Percentiles rank a stretch among this genome's conserved stretches.
Evolutionary conservation across 2,797 vertebrate species (phyloP).

Genomic region (Vireo griseus): DNA sequence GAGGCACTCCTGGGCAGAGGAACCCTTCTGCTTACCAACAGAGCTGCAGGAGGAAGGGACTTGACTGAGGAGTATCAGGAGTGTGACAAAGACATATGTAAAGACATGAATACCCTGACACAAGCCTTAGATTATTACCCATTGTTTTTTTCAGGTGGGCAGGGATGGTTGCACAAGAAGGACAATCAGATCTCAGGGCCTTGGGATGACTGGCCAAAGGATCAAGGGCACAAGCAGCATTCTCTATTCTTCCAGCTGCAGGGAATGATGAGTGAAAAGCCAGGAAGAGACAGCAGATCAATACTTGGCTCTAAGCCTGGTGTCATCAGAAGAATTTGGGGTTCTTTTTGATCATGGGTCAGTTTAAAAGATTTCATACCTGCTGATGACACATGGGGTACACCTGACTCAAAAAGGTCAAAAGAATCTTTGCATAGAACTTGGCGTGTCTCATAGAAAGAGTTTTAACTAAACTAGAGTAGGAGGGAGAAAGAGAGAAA

Average conservation of each 20-base stretch:
- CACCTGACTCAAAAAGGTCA: neutral
- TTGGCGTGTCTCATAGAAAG: neutral
- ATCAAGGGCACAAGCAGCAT: neutral
- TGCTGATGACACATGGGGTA: rapidly evolving
- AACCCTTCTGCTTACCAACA: neutral
- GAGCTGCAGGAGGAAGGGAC: neutral
- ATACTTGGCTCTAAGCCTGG: neutral
- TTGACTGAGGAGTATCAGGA: no score
- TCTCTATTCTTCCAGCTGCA: neutral
- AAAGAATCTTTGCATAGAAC: neutral
- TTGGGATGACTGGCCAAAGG: neutral
- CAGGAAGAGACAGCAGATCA: neutral
- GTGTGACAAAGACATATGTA: no score
- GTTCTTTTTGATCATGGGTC: neutral
- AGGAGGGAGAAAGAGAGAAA: no score
- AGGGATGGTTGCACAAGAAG: neutral
- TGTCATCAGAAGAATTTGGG: neutral
- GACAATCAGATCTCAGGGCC: neutral
- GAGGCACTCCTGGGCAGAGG: neutral
- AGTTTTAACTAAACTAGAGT: neutral
- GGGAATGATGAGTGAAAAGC: neutral
- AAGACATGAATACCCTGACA: neutral
- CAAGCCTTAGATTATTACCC: neutral
- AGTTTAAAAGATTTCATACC: neutral
- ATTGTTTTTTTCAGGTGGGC: neutral